phyloP scores from a whole-genome alignment of 1,140 invertebrate species.

The Lepidurus arcticus region DNA sequence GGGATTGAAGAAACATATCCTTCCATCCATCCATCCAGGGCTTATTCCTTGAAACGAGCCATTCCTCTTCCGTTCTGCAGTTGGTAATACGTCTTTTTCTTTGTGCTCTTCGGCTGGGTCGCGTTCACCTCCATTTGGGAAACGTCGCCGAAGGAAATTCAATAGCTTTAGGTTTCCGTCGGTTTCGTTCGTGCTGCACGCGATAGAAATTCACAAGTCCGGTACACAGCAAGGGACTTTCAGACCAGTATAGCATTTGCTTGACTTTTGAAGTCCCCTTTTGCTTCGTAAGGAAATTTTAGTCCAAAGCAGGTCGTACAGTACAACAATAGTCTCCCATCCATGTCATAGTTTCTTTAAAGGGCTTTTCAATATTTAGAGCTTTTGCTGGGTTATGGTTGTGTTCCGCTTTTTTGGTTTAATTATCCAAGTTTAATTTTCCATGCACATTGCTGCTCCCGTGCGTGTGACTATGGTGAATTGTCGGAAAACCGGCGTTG shows the following conservation, averaged over 20 bases:
- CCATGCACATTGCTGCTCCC: not conserved
- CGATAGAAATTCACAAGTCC: not conserved
- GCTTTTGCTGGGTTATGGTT: not conserved
- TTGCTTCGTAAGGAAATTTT: not conserved
- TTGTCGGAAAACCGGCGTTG: not conserved
- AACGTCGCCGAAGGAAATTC: not conserved
- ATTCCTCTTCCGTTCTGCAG: not conserved
- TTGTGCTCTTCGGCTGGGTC: not conserved
- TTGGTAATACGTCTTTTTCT: not conserved
- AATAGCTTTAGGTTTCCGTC: not conserved
- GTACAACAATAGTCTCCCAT: not conserved
- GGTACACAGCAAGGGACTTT: not conserved
- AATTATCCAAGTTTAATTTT: not conserved
- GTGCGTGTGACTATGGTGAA: not conserved
- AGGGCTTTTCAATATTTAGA: not conserved
- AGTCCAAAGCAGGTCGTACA: not conserved
- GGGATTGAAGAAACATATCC: not conserved
- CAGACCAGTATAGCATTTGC: not conserved
- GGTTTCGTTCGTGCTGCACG: constrained; percentile 1
- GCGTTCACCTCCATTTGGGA: not conserved
- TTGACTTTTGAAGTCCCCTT: not conserved
- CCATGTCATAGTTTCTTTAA: not conserved
- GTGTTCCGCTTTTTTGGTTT: not conserved
- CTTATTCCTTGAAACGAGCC: not conserved
- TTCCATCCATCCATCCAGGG: not conserved